A percentile compares a stretch with the other conserved stretches of the same genome.
Evolutionary conservation across 2,797 vertebrate genomes (phyloP).

Genomic region (Pseudocheirus occidentalis): DNA sequence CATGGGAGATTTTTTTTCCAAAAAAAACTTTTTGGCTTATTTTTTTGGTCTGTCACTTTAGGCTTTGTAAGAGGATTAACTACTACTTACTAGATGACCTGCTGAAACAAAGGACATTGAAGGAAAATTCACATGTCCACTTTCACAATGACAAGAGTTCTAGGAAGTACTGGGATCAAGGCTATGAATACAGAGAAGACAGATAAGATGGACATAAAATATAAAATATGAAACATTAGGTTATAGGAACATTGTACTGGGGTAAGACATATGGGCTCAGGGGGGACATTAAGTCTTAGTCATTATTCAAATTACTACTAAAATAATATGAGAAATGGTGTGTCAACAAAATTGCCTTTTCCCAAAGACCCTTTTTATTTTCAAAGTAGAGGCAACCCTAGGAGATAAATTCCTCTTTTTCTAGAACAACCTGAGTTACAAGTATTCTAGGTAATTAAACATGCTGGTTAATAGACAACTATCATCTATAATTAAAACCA

Average conservation of each 20-base stretch:
- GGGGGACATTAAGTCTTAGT: neutral
- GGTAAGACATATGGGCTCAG: neutral
- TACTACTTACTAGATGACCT: neutral
- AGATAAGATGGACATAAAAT: constrained; percentile 60
- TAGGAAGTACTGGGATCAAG: constrained; percentile 49
- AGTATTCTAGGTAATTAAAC: neutral
- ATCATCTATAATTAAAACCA: neutral
- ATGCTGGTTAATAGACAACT: neutral
- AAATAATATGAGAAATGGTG: neutral
- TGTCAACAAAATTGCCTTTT: constrained; percentile 15
- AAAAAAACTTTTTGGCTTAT: constrained; percentile 40
- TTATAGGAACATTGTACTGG: constrained; percentile 46
- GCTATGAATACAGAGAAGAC: constrained; percentile 56
- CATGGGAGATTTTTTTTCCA: neutral
- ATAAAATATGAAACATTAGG: constrained; percentile 65
- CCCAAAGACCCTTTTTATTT: neutral
- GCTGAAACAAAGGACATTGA: constrained; percentile 28
- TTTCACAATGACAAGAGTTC: constrained; percentile 28
- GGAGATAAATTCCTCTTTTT: neutral
- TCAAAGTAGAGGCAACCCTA: neutral
- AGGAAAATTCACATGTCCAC: constrained; percentile 43
- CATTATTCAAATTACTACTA: constrained; percentile 37
- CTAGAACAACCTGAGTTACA: neutral
- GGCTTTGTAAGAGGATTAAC: constrained; percentile 34
- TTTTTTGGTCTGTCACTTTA: constrained; percentile 23